Conservation (phyloP, 1,140 invertebrate genomes). For the Neodiprion pinetum region DNA sequence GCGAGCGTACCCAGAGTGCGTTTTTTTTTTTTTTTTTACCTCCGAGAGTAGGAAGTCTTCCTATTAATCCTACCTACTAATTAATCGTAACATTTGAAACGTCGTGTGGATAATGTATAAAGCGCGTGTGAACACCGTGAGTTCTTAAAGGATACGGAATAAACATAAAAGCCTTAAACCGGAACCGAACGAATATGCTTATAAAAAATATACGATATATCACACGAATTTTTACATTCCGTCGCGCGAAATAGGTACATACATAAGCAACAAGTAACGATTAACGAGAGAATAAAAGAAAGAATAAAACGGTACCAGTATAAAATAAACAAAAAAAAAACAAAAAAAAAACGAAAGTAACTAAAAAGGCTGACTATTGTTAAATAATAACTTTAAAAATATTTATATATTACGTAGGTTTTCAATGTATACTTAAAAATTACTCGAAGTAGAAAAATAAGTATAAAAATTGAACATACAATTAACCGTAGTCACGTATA, state of each 20-base stretch:
- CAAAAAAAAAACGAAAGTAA: neutral
- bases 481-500: neutral
- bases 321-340: neutral
- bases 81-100: no score
- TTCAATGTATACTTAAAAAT: no score
- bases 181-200: no score
- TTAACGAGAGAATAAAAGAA: neutral
- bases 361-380: neutral
- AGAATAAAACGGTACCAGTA: neutral
- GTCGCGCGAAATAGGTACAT: neutral
- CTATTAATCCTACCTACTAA: no score
- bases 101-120: neutral
- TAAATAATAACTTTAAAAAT: neutral
- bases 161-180: no score
- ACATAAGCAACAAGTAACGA: neutral
- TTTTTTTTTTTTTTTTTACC: neutral
- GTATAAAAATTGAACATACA: no score
- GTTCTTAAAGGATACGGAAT: neutral
- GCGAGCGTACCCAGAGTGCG: neutral
- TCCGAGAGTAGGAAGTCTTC: neutral
- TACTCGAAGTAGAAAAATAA: no score
- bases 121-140: neutral
- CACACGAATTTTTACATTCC: neutral
- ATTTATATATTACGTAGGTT: neutral
- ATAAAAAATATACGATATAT: no score